A percentile compares a stretch with the other conserved stretches of the same genome.
These are phyloP conservation scores for Diplodus sargus DNA, from an alignment of 2,797 vertebrate genomes.

Conservation along the genomic window DNA sequence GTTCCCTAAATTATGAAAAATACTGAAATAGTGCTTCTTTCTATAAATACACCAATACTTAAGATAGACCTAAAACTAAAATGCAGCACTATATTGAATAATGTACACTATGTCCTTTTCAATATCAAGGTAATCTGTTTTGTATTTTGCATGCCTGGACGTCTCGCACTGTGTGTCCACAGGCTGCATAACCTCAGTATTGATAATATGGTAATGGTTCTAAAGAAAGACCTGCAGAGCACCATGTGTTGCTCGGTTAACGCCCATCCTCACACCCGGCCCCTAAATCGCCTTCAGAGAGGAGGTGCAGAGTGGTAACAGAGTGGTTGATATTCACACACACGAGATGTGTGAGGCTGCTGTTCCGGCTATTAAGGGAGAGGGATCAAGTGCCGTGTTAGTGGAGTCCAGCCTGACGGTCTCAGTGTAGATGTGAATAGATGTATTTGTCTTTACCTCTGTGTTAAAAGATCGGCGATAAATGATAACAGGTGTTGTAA, in stretches of 20 bases:
- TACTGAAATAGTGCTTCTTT: neutral
- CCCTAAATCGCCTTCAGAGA: constrained; percentile 24
- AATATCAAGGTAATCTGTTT: neutral
- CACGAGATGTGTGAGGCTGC: constrained; percentile 43
- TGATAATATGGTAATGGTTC: constrained; percentile 1
- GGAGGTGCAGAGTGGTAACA: constrained; percentile 16
- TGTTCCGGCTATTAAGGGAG: constrained; percentile 45
- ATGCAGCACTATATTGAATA: too few species aligned
- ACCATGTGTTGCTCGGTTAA: neutral
- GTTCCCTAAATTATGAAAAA: neutral
- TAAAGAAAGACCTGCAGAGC: neutral
- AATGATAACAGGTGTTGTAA: neutral
- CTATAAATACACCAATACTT: neutral
- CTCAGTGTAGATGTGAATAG: constrained; percentile 3
- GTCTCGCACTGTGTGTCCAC: neutral
- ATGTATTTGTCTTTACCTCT: constrained; percentile 11
- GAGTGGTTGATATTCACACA: constrained; percentile 48
- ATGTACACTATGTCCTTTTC: too few species aligned
- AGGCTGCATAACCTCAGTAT: neutral
- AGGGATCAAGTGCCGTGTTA: constrained; percentile 36
- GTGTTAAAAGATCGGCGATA: neutral
- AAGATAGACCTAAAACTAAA: neutral
- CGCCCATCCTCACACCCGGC: neutral
- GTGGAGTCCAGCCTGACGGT: constrained; percentile 1
- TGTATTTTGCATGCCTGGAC: neutral